phyloP scores from a whole-genome alignment of 1,140 invertebrate genomes.

The Brachionus angularis region DNA sequence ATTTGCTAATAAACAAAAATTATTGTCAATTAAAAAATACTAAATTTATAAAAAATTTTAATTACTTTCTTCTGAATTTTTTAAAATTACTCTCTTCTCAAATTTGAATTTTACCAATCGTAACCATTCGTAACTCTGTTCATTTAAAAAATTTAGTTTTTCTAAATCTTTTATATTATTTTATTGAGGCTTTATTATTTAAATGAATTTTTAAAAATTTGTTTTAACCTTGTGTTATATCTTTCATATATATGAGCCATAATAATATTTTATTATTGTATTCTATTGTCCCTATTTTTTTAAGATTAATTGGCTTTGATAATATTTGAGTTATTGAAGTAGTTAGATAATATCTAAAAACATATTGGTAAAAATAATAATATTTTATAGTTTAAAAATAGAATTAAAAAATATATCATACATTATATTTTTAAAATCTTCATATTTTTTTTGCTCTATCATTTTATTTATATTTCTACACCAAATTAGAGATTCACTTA shows the following conservation, averaged over 20 bases:
- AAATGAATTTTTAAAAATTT: too few species aligned
- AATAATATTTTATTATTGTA: too few species aligned
- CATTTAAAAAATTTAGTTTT: neutral
- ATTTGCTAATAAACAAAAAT: neutral
- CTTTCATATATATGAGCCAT: too few species aligned
- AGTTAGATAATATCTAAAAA: constrained; percentile 12
- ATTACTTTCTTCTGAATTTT: constrained; percentile 3
- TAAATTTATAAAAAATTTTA: neutral
- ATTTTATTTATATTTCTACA: constrained; percentile 8
- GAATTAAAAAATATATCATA: neutral
- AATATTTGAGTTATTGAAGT: constrained; percentile 33
- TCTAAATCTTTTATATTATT: neutral
- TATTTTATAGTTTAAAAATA: neutral
- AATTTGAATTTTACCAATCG: constrained; percentile 21
- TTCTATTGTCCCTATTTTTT: too few species aligned
- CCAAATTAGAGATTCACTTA: constrained; percentile 2
- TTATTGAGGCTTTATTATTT: neutral
- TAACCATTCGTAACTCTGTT: constrained; percentile 34
- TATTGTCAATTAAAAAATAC: neutral
- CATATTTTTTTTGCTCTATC: constrained; percentile 22
- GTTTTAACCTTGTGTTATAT: too few species aligned
- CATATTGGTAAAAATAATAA: too few species aligned
- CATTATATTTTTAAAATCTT: constrained; percentile 18
- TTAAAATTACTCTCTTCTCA: constrained; percentile 24
- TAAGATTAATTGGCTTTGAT: too few species aligned